These are phyloP conservation scores for Mellilla xanthometata DNA, from an alignment of 2,888 invertebrate genomes.

Conservation along the genomic window DNA sequence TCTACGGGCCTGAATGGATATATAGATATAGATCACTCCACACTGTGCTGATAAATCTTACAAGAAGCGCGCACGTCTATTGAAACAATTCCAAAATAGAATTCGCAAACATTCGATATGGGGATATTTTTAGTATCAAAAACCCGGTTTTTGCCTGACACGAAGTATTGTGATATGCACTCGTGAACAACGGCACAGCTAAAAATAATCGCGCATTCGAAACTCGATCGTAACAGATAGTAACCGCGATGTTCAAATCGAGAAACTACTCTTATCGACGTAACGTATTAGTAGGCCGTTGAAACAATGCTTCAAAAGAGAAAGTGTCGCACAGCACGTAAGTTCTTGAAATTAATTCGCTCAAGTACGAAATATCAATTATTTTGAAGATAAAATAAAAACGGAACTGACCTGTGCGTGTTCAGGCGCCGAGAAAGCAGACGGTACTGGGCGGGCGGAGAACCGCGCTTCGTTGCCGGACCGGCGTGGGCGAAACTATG, in stretches of 20 bases:
- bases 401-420: constrained; percentile 72
- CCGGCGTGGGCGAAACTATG: constrained; percentile 75
- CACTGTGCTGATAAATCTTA: constrained; percentile 11
- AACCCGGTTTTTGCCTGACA: constrained; percentile 77
- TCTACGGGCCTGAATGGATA: not conserved
- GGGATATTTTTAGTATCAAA: constrained; percentile 76
- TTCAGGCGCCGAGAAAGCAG: constrained; percentile 66
- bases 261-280: constrained; percentile 21
- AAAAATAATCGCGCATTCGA: constrained; percentile 59
- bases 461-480: constrained; percentile 49
- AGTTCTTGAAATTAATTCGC: constrained; percentile 49
- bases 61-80: constrained; percentile 34
- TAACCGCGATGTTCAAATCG: constrained; percentile 35
- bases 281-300: constrained; percentile 21
- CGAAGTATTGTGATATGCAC: constrained; percentile 74
- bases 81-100: constrained; percentile 74
- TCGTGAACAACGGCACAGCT: constrained; percentile 59
- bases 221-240: constrained; percentile 46
- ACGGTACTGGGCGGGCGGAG: constrained; percentile 63
- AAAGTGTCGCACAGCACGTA: constrained; percentile 53
- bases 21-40: constrained; percentile 12
- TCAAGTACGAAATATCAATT: constrained; percentile 12
- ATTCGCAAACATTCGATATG: constrained; percentile 80
- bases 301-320: constrained; percentile 24
- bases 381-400: constrained; percentile 25